Evolutionary conservation across 1,140 invertebrate species (phyloP).

Genomic region (Wiebesia pumilae): DNA sequence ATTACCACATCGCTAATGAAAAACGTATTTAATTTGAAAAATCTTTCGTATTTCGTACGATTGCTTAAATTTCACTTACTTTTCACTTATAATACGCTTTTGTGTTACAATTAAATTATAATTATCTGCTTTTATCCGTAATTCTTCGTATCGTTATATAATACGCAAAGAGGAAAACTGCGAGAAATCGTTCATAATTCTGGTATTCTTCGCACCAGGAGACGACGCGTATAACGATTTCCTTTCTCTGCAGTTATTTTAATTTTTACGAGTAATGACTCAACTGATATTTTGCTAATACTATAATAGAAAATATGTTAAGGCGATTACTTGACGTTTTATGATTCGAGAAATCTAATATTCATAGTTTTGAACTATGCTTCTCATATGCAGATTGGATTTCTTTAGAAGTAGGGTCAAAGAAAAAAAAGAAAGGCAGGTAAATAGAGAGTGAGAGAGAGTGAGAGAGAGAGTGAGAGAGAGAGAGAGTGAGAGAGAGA

Average conservation of each 20-base stretch:
- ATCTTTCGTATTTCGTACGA: not conserved
- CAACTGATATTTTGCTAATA: conserved; percentile 23
- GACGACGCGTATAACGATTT: not conserved
- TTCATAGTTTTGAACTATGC: not conserved
- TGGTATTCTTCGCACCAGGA: not conserved
- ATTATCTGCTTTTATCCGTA: no score
- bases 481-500: not conserved
- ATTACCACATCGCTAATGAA: not conserved
- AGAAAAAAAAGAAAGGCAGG: not conserved
- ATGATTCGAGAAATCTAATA: conserved; percentile 7
- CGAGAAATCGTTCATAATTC: not conserved
- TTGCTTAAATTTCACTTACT: not conserved
- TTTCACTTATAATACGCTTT: not conserved
- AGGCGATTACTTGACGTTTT: not conserved
- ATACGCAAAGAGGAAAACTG: not conserved
- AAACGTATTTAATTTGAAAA: not conserved
- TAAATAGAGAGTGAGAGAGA: not conserved
- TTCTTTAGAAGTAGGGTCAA: not conserved
- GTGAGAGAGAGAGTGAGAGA: not conserved
- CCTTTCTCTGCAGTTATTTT: conserved; percentile 13
- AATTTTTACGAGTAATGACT: conserved; percentile 19
- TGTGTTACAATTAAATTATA: no score
- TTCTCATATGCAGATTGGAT: conserved; percentile 7
- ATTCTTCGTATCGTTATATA: not conserved
- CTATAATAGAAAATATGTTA: not conserved